phyloP scores from a whole-genome alignment of 2,888 invertebrate species.

The Tiphia femorata region DNA sequence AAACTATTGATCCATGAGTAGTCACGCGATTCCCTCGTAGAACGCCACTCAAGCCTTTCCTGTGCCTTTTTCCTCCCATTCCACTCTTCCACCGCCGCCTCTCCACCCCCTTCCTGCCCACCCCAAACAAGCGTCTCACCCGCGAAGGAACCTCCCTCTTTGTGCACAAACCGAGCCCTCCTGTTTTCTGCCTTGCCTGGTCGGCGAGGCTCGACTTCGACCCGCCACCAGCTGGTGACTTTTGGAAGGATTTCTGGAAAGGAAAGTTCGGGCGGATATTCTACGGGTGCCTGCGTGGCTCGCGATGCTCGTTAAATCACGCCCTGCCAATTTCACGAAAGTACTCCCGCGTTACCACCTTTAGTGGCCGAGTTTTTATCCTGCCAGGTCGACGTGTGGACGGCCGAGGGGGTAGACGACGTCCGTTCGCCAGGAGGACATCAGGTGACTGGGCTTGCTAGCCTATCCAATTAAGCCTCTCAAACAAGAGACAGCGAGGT shows the following conservation, averaged over 20 bases:
- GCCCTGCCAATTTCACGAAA: background rate
- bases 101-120: background rate
- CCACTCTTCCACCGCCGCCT: conserved; percentile 6
- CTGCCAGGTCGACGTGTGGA: too few species aligned
- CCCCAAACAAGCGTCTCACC: conserved; percentile 4
- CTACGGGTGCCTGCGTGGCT: background rate
- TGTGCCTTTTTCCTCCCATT: conserved; percentile 42
- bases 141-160: conserved; percentile 24
- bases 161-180: conserved; percentile 1
- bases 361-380: too few species aligned
- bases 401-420: too few species aligned
- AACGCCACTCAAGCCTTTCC: conserved; percentile 66
- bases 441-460: conserved; percentile 1
- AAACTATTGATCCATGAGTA: conserved; percentile 67
- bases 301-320: too few species aligned
- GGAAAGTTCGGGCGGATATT: too few species aligned
- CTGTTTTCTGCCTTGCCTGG: too few species aligned
- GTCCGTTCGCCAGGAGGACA: background rate
- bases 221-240: too few species aligned
- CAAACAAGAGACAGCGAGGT: conserved; percentile 32
- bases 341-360: too few species aligned
- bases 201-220: background rate
- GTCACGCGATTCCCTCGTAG: conserved; percentile 69
- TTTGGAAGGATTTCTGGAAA: too few species aligned
- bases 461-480: conserved; percentile 33